A percentile compares a stretch with the other conserved stretches of the same genome.
Conservation (phyloP, 2,797 vertebrate species). For the Nyctalus aviator region DNA sequence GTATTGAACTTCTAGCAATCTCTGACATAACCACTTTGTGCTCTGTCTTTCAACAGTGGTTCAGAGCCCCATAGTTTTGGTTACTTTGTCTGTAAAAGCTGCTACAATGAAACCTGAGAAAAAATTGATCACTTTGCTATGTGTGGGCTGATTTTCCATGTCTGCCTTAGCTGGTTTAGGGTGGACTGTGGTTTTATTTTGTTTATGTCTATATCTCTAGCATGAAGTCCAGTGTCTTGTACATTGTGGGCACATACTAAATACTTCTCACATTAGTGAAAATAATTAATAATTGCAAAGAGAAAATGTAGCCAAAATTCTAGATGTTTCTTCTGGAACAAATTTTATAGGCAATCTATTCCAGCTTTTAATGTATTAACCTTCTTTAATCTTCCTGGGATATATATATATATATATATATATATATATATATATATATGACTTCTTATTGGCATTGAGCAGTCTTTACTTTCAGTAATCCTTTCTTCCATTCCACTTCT, state of each 20-base stretch:
- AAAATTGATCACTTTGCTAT: not conserved
- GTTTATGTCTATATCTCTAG: constrained; percentile 26
- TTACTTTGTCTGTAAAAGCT: constrained; percentile 2
- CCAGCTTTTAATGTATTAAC: not conserved
- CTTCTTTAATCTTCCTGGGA: not conserved
- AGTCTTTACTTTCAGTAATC: not conserved
- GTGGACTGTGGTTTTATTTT: not conserved
- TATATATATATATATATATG: too few species aligned
- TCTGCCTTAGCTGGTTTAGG: constrained; percentile 1
- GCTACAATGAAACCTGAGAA: not conserved
- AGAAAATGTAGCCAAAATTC: constrained; percentile 29
- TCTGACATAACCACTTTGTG: not conserved
- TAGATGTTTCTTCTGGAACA: constrained; percentile 46
- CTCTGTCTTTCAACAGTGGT: not conserved
- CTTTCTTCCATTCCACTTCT: constrained; percentile 3
- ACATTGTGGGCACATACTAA: not conserved
- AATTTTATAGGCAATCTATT: not conserved
- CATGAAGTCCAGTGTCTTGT: not conserved
- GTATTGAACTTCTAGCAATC: not conserved
- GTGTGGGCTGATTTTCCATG: not conserved
- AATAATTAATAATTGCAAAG: not conserved
- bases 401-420: too few species aligned
- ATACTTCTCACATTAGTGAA: constrained; percentile 12
- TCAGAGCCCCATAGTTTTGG: not conserved
- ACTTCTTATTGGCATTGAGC: not conserved